These are phyloP conservation scores for Clarias pachynema DNA, from an alignment of 2,797 vertebrate genomes.

Conservation along the genomic window DNA sequence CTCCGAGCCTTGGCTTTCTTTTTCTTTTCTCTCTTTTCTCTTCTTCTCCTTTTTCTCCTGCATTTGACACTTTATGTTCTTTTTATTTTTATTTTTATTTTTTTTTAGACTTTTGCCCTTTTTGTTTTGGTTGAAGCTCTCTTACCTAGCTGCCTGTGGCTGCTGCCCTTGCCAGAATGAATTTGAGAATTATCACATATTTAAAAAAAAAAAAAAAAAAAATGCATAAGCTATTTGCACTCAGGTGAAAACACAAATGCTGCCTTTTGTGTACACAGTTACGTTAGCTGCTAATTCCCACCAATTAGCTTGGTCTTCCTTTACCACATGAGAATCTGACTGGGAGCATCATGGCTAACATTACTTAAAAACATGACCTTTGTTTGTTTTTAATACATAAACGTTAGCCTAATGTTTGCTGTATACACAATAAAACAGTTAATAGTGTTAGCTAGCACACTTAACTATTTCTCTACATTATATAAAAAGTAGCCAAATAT, in stretches of 20 bases:
- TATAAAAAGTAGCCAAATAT: not conserved
- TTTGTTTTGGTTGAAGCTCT: conserved; percentile 56
- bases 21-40: conserved; percentile 24
- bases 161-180: conserved; percentile 76
- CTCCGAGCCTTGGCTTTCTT: conserved; percentile 49
- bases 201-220: too few species aligned
- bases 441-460: not conserved
- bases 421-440: not conserved
- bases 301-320: not conserved
- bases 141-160: conserved; percentile 65
- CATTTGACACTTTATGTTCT: conserved; percentile 52
- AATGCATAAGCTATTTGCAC: conserved; percentile 24
- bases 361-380: not conserved
- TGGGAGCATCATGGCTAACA: not conserved
- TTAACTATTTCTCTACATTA: not conserved
- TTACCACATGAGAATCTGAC: not conserved
- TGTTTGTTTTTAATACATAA: not conserved
- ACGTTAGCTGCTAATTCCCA: not conserved
- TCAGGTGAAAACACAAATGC: not conserved
- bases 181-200: conserved; percentile 61
- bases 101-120: conserved; percentile 51
- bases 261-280: not conserved
- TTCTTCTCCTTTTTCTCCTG: conserved; percentile 69
- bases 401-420: not conserved
- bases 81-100: too few species aligned